These are phyloP conservation scores for Tetragonisca angustula DNA, from an alignment of 2,888 invertebrate genomes.

Conservation along the genomic window DNA sequence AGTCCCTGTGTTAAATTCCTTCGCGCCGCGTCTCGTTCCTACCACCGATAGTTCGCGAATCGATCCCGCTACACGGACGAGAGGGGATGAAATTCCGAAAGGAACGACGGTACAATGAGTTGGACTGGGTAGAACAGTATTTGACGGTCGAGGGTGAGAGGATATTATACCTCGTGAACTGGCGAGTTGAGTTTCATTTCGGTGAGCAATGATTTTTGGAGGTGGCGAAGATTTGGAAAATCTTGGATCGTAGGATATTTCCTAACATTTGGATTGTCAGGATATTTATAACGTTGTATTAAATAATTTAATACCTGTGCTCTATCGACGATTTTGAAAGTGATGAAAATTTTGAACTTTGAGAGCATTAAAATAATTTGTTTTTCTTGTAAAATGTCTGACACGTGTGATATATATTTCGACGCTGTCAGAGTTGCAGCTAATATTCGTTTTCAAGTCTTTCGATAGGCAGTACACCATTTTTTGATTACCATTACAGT, in stretches of 20 bases:
- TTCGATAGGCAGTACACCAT: no score
- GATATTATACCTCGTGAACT: background rate
- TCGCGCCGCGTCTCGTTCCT: background rate
- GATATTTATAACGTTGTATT: background rate
- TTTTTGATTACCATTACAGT: no score
- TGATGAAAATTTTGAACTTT: background rate
- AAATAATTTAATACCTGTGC: background rate
- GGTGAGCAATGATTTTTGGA: no score
- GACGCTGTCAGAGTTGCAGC: no score
- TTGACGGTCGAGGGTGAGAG: background rate
- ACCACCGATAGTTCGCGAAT: conserved; percentile 28
- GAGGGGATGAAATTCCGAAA: background rate
- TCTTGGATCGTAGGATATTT: background rate
- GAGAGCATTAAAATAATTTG: no score
- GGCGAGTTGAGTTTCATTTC: background rate
- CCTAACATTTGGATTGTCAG: background rate
- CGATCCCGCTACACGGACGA: conserved; percentile 7
- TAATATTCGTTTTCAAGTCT: no score
- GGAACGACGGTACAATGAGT: conserved; percentile 5
- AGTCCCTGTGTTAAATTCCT: conserved; percentile 52
- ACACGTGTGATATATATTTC: no score
- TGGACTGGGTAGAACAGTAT: conserved; percentile 14
- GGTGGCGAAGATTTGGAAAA: background rate
- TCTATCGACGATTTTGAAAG: background rate
- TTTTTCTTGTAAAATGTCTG: no score